Evolutionary conservation across 2,888 invertebrate species (phyloP), one percentile per base, ranked within the genome.

Genomic region (Clunio marinus): DNA sequence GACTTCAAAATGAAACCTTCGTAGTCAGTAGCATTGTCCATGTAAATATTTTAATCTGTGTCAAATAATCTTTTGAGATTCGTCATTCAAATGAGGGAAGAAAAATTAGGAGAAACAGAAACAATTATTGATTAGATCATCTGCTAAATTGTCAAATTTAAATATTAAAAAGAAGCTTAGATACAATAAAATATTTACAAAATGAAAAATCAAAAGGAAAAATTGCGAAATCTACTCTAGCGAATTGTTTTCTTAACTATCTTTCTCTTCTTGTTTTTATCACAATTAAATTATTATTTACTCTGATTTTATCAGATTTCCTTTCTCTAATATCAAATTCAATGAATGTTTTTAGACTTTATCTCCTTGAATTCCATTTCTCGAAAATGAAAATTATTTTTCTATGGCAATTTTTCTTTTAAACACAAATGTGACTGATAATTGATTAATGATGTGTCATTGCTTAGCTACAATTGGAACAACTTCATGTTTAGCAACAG

Each of bases 241-340:
- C 51, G 22, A 32, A 32, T 32, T 5, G 13, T 32, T 51, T 22
- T 13, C 51, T 51, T 51, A 51, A 51, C 51, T 51, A 22, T 51
- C 22, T 51, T 4, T 32, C 22, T 22, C 8, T 51, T 22, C 4
- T 51, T 15, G 3, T 32, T n/a, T 22, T 51, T 58, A 58, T 58
- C 58, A 58, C 58, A 58, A 58, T 24, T 58, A 58, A 7, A 45
- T 35, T 41, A 70, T 69, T 69, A 58, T 59, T 57, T 57, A 28
- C 10, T 63, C 24, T 45, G 24, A 45, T 63, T 41, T 41, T 2
- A 17, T 45, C 41, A 41, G 24, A 37, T 8, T n/a, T 25, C 10
- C 35, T 13, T 32, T 32, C 35, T 8, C 15, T 5, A 2, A 2
- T 41, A 41, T 17, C 17, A 51, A 51, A 51, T 22, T 17, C 17